Evolutionary conservation across 2,888 invertebrate species (phyloP).

Genomic region (Linhomoeus sp.): DNA sequence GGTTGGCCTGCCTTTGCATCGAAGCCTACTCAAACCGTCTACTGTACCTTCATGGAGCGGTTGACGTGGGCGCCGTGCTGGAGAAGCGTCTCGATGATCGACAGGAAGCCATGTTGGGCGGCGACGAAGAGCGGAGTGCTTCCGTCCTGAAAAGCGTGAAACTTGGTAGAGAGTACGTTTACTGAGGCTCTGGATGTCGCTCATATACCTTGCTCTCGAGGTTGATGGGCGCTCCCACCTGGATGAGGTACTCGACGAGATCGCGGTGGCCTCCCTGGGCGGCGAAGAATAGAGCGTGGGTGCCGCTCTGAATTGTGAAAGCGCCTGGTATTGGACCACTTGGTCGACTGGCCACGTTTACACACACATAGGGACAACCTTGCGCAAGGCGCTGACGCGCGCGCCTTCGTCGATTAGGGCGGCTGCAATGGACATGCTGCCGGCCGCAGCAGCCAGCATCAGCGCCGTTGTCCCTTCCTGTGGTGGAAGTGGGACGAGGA

Average conservation of each 20-base stretch:
- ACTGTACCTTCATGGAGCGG: slow-evolving; percentile 1
- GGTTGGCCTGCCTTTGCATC: no score
- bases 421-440: slow-evolving; percentile 62
- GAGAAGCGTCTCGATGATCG: slow-evolving; percentile 51
- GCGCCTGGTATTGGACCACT: not conserved
- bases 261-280: slow-evolving; percentile 75
- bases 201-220: slow-evolving; percentile 8
- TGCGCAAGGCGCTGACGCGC: slow-evolving; percentile 59
- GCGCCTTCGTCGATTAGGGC: slow-evolving; percentile 75
- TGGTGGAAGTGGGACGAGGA: slow-evolving; percentile 8
- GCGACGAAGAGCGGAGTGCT: slow-evolving; percentile 79
- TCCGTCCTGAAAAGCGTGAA: slow-evolving; percentile 45
- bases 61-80: slow-evolving; percentile 46
- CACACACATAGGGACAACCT: slow-evolving; percentile 31
- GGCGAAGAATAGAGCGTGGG: slow-evolving; percentile 76
- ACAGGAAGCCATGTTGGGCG: slow-evolving; percentile 73
- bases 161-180: not conserved
- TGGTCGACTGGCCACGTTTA: not conserved
- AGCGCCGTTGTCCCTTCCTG: slow-evolving; percentile 85
- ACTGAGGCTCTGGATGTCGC: not conserved
- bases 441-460: slow-evolving; percentile 72
- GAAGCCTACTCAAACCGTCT: no score
- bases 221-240: slow-evolving; percentile 40
- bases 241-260: slow-evolving; percentile 53
- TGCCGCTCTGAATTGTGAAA: slow-evolving; percentile 51